These are phyloP conservation scores for Nephrotoma guestfalica DNA, from an alignment of 2,888 invertebrate genomes.

Conservation along the genomic window DNA sequence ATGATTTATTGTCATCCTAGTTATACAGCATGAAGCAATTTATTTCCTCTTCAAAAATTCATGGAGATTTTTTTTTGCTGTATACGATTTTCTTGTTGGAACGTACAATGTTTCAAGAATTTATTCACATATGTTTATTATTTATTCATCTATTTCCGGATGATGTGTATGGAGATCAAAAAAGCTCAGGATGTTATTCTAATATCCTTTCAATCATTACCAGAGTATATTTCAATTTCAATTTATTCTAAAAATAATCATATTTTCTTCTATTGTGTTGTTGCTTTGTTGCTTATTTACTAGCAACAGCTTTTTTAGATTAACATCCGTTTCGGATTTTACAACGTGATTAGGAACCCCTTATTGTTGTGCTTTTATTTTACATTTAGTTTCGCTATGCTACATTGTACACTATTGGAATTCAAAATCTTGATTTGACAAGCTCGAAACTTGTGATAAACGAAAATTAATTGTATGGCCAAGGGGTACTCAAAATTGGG, in stretches of 20 bases:
- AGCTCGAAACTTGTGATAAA: too few species aligned
- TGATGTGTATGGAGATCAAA: neutral
- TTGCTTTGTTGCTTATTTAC: neutral
- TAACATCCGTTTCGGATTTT: too few species aligned
- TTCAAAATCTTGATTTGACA: too few species aligned
- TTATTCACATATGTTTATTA: neutral
- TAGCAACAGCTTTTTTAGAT: neutral
- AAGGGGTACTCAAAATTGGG: too few species aligned
- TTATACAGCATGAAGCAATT: neutral
- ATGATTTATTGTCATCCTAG: neutral
- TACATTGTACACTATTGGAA: too few species aligned
- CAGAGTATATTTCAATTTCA: neutral
- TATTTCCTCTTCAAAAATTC: neutral
- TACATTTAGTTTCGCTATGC: too few species aligned
- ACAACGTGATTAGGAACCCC: too few species aligned
- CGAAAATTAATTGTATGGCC: too few species aligned
- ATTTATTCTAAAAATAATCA: neutral
- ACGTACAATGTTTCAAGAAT: neutral
- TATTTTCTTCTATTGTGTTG: neutral
- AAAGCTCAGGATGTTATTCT: neutral
- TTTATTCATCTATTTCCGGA: neutral
- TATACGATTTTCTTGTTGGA: neutral
- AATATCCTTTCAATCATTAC: neutral
- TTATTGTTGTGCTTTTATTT: too few species aligned
- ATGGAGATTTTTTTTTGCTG: neutral